Evolutionary conservation across 2,113 vertebrate genomes (phyloP).

Genomic region (Aythya baeri): DNA sequence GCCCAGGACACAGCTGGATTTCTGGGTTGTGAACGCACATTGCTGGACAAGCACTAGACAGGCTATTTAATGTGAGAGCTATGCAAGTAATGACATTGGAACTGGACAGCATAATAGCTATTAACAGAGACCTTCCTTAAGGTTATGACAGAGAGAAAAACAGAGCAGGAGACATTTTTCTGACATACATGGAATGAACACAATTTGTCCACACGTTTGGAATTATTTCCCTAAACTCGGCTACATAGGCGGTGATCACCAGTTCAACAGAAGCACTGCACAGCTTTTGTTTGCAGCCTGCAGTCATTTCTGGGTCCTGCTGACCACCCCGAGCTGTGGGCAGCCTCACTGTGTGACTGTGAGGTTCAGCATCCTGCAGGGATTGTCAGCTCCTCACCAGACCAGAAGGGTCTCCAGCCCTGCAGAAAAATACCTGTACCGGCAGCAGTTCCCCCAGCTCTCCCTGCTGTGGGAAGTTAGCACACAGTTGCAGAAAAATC

Average conservation of each 20-base stretch:
- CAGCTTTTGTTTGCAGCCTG: neutral
- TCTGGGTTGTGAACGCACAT: too few species aligned
- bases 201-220: neutral
- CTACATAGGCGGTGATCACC: neutral
- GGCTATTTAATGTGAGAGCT: neutral
- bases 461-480: neutral
- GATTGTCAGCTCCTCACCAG: neutral
- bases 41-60: neutral
- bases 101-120: neutral
- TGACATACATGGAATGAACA: neutral
- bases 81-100: neutral
- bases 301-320: neutral
- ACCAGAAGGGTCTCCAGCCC: neutral
- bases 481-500: neutral
- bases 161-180: neutral
- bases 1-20: too few species aligned
- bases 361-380: rapidly evolving
- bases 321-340: neutral
- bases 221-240: neutral
- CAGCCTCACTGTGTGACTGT: too few species aligned
- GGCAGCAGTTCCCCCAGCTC: neutral
- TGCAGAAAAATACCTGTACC: neutral
- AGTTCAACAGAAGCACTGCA: neutral
- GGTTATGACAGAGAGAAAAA: neutral
- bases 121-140: neutral